phyloP scores from a whole-genome alignment of 2,888 invertebrate species.

The Aleiodes alternator region DNA sequence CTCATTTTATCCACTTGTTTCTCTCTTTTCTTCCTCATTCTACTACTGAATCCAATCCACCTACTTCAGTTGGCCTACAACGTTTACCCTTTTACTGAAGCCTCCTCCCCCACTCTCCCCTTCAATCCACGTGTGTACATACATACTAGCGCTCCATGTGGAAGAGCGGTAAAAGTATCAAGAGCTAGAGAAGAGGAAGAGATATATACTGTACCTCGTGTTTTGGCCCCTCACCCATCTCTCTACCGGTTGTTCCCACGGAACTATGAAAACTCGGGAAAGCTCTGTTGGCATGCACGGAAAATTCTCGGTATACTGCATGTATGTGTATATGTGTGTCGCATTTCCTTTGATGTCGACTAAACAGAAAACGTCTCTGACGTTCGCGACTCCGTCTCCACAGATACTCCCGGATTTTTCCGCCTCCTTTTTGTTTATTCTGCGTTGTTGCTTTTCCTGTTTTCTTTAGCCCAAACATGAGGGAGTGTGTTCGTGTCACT shows the following conservation, averaged over 20 bases:
- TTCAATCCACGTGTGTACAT: background rate
- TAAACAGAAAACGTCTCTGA: constrained; percentile 63
- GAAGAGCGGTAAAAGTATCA: background rate
- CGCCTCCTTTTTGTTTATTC: background rate
- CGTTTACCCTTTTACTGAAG: constrained; percentile 63
- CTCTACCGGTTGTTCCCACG: constrained; percentile 42
- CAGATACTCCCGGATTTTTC: constrained; percentile 5
- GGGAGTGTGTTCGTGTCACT: constrained; percentile 7
- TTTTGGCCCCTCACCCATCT: constrained; percentile 49
- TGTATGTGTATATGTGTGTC: background rate
- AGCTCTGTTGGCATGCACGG: constrained; percentile 50
- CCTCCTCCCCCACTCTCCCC: constrained; percentile 11
- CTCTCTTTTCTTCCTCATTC: constrained; percentile 7
- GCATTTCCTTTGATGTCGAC: constrained; percentile 65
- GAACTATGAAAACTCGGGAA: constrained; percentile 50
- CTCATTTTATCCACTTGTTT: background rate
- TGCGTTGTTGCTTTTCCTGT: background rate
- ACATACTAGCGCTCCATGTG: constrained; percentile 29
- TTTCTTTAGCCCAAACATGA: background rate
- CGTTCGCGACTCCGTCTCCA: constrained; percentile 5
- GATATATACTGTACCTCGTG: constrained; percentile 14
- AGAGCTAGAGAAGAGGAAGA: background rate
- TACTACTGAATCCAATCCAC: constrained; percentile 35
- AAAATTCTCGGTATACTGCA: constrained; percentile 58
- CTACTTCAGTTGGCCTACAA: constrained; percentile 52